Evolutionary conservation across 2,888 invertebrate genomes (phyloP).

Genomic region (Calameuta idolon): DNA sequence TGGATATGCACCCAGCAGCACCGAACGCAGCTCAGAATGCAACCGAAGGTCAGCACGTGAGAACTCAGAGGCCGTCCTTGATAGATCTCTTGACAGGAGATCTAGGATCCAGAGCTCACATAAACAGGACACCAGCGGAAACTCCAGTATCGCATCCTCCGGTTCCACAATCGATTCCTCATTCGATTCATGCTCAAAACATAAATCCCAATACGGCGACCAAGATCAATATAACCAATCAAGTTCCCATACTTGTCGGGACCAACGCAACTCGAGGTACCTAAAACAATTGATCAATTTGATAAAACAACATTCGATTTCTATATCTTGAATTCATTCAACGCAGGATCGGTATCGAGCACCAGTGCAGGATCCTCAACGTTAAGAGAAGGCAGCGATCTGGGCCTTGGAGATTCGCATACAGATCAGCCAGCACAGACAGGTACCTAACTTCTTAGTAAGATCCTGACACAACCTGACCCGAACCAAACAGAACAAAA

Average conservation of each 20-base stretch:
- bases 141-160: conserved; percentile 57
- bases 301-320: not conserved
- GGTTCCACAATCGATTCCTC: conserved; percentile 43
- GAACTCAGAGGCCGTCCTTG: conserved; percentile 76
- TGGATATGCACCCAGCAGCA: conserved; percentile 56
- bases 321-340: conserved; percentile 19
- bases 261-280: not conserved
- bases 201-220: conserved; percentile 24
- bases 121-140: conserved; percentile 59
- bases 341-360: conserved; percentile 59
- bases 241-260: not conserved
- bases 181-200: conserved; percentile 51
- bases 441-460: conserved; percentile 45
- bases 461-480: not conserved
- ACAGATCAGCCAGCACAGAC: conserved; percentile 45
- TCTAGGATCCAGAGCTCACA: conserved; percentile 55
- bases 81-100: conserved; percentile 76
- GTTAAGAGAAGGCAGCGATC: conserved; percentile 52
- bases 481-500: not conserved
- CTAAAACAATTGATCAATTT: not conserved
- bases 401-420: conserved; percentile 44
- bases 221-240: not conserved
- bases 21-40: conserved; percentile 39
- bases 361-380: conserved; percentile 59
- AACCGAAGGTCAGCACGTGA: conserved; percentile 54